Evolutionary conservation across 2,888 invertebrate species (phyloP).

Genomic region (Fragum whitleyi): DNA sequence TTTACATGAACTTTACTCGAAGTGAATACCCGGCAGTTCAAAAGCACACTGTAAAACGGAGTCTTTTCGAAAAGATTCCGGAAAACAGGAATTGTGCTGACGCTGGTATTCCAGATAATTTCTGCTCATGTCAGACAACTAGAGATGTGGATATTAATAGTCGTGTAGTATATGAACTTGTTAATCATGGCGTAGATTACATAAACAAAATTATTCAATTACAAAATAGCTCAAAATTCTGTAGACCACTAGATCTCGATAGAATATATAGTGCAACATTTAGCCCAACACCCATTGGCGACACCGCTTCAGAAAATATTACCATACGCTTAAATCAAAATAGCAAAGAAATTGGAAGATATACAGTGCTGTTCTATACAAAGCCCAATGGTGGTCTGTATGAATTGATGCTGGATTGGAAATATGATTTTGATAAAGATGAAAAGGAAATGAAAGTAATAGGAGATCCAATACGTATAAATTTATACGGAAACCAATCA

Average conservation of each 20-base stretch:
- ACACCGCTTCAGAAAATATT: not conserved
- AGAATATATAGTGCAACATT: not conserved
- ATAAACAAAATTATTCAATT: constrained; percentile 87
- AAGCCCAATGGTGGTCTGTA: constrained; percentile 90
- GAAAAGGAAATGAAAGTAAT: constrained; percentile 85
- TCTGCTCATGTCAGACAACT: constrained; percentile 94
- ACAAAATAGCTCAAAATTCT: not conserved
- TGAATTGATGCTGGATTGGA: constrained; percentile 90
- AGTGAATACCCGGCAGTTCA: not conserved
- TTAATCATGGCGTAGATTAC: constrained; percentile 88
- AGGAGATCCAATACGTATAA: constrained; percentile 87
- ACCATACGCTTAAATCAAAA: not conserved
- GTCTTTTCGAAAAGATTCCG: constrained; percentile 91
- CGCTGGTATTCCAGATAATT: constrained; percentile 92
- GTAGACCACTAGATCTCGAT: not conserved
- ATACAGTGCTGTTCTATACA: constrained; percentile 89
- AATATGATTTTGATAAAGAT: constrained; percentile 81
- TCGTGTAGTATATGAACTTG: constrained; percentile 87
- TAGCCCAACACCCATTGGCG: not conserved
- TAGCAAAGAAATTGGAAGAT: constrained; percentile 45
- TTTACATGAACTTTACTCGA: constrained; percentile 29
- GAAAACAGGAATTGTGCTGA: constrained; percentile 90
- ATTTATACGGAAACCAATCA: constrained; percentile 85
- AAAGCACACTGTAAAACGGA: constrained; percentile 81
- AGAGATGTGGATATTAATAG: constrained; percentile 87